Evolutionary conservation across 2,888 invertebrate genomes (phyloP).

Genomic region (Orchestes rusci): DNA sequence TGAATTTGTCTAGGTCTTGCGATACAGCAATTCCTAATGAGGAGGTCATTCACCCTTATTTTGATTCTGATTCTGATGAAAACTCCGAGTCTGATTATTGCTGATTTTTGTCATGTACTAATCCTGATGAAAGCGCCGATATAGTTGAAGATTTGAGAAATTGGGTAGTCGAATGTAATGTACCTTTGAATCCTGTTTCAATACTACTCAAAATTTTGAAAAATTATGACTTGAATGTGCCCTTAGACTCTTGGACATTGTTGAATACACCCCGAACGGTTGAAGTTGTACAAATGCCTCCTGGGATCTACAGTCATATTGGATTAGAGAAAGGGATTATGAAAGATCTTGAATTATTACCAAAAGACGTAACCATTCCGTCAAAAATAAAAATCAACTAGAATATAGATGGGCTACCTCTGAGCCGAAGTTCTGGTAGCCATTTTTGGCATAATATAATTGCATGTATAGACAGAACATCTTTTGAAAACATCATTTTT

Average conservation of each 20-base stretch:
- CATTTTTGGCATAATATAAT: conserved; percentile 31
- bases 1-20: no score
- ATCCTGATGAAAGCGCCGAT: background rate
- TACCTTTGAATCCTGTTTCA: background rate
- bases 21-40: no score
- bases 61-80: no score
- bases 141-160: conserved; percentile 3
- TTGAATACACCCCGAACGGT: conserved; percentile 9
- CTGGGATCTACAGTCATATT: conserved; percentile 24
- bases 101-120: no score
- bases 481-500: background rate
- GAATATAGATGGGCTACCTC: conserved; percentile 29
- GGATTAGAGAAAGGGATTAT: conserved; percentile 16
- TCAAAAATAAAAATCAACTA: conserved; percentile 16
- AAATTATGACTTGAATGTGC: conserved; percentile 8
- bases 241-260: conserved; percentile 13
- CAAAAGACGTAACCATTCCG: conserved; percentile 10
- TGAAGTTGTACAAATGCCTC: conserved; percentile 3
- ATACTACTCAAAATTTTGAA: conserved; percentile 1
- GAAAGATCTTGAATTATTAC: conserved; percentile 15
- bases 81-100: no score
- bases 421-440: conserved; percentile 26
- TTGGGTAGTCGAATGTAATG: conserved; percentile 4
- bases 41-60: no score
- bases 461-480: conserved; percentile 7